Percentiles rank a stretch among this genome's conserved stretches.
Evolutionary conservation across 2,113 vertebrate species (phyloP).

Genomic region (Tachysurus fulvidraco): DNA sequence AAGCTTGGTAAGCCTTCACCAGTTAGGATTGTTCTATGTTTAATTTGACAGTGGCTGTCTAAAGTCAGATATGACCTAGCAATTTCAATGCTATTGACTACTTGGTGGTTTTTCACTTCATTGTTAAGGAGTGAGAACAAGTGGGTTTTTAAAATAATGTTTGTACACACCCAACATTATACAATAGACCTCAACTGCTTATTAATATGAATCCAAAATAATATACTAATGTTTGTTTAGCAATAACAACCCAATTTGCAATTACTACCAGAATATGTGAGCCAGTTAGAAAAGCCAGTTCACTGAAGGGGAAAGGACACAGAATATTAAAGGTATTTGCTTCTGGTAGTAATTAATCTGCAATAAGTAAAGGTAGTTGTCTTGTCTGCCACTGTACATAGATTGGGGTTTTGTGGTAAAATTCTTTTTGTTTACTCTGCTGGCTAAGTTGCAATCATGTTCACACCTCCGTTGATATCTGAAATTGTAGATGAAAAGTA

Average conservation of each 20-base stretch:
- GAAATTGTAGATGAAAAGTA: background rate
- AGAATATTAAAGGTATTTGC: background rate
- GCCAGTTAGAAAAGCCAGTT: background rate
- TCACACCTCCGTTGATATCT: background rate
- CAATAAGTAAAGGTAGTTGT: background rate
- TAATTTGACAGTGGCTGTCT: background rate
- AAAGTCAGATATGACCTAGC: background rate
- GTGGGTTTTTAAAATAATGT: background rate
- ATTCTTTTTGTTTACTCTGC: background rate
- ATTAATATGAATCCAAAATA: background rate
- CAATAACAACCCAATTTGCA: background rate
- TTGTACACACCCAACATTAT: background rate
- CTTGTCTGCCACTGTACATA: background rate
- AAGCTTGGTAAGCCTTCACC: background rate
- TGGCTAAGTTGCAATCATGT: background rate
- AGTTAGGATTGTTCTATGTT: background rate
- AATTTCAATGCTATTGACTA: background rate
- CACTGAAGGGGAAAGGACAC: background rate
- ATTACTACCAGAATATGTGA: background rate
- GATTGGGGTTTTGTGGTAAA: background rate
- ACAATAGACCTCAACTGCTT: background rate
- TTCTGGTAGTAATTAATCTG: background rate
- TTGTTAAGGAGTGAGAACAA: background rate
- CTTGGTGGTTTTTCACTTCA: background rate
- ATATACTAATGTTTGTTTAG: background rate